Evolutionary conservation across 2,888 invertebrate species (phyloP), one percentile per base, ranked within the genome.

Genomic region (Aporophyla lueneburgensis): DNA sequence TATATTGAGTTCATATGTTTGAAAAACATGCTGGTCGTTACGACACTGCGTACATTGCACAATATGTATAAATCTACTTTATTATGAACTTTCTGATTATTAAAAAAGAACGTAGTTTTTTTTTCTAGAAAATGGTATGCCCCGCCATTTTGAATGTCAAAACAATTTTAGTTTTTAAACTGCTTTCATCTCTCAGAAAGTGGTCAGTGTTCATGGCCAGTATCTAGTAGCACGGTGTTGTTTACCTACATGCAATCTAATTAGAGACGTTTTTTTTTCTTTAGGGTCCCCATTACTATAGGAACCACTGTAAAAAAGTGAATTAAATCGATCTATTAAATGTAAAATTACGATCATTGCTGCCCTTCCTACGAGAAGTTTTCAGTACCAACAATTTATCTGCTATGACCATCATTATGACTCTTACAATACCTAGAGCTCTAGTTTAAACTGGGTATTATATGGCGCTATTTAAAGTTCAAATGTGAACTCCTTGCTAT

Each of bases 1-100:
- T 83, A 81, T 73, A 85, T 83, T 85, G 85, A 76, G 76, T 76
- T 74, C 76, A 83, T 83, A 80, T 76, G 76, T 85, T 85, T 81
- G 73, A 81, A 85, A 76, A 71, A 81, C 76, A 81, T 51, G 68
- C 56, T 73, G 59, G 67, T 65, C 58, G 27, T 76, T 69, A 82
- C 76, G 56, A 6, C 12, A 56, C 49, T 74, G 27, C 51, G 49
- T 74, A 46, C 5, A 33, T 51, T 59, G 27, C 46, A 49, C 10
- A 40, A 63, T 46, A 53, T 53, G 12, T 33, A 53, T 19, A 33
- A n/a, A 46, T 46, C 24, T 51, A 77, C 33, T 12, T 10, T 58
- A 10, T 24, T 63, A 19, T 46, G 2, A 61, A 65, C 9, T 12
- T 33, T 49, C 14, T 16, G 21, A 53, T 12, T 46, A n/a, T n/a